Base-by-base conservation (phyloP, 2,888 invertebrate genomes). In the Drosophila cracens region DNA sequence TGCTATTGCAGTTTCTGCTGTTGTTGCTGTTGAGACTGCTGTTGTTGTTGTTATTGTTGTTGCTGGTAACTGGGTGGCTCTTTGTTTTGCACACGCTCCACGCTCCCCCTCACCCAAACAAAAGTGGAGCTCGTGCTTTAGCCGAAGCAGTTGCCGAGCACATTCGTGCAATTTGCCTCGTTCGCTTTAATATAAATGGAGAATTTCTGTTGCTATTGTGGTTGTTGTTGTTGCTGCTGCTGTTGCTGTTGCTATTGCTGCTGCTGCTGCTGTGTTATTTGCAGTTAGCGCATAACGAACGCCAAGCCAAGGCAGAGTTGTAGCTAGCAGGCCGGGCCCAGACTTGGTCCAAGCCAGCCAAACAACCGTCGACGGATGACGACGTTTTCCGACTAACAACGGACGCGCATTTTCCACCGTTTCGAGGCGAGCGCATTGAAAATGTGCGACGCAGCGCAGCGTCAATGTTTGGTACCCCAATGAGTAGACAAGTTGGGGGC, bases 321-420 rank as follows among this genome's bases (percentile, higher is more conserved):
- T 63, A 73, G 67, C 76, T 46, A 72, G 52, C 81, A 76, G 64
- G 74, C 64, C 68, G 68, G 63, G 73, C 68, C 73, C 74, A 78
- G 71, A 64, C 75, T 70, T 63, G 75, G 81, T 79, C 81, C 83
- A 81, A 81, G 75, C 76, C 73, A 83, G 79, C 81, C 77, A 85
- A 85, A 88, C 89, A 83, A 90, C 88, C 90, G 84, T 90, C 89
- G 84, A 88, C 88, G 85, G 90, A 90, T 85, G 89, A 90, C 91
- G 88, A 91, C 91, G 83, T 91, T 89, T 91, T 90, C 87, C 89
- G 91, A 88, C 88, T 88, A 89, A 88, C 88, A 89, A 87, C 90
- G 83, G 79, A 89, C 90, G 90, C 83, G 85, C 83, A 85, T 90
- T 88, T 88, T 88, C 87, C 90, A 88, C 85, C 88, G 74, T 88